These are phyloP conservation scores for Eupithecia pulchellata DNA, from an alignment of 2,888 invertebrate species.

Conservation along the genomic window DNA sequence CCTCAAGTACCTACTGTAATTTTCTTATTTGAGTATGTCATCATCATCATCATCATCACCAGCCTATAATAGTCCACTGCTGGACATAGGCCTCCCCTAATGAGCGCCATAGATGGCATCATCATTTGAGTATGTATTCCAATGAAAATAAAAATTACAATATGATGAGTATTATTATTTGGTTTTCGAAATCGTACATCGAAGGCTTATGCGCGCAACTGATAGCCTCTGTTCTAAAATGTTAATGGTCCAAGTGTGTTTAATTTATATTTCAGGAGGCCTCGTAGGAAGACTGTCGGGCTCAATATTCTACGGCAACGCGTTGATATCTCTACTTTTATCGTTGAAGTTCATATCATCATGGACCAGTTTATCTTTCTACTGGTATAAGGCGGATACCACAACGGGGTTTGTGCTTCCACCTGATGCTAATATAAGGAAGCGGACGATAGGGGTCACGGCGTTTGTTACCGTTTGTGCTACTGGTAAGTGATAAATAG, in stretches of 20 bases:
- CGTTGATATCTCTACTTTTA: constrained; percentile 78
- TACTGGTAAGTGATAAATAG: constrained; percentile 51
- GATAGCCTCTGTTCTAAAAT: not conserved
- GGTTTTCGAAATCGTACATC: no score
- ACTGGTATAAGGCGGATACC: constrained; percentile 62
- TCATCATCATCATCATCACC: no score
- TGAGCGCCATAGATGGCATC: no score
- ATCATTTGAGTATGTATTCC: no score
- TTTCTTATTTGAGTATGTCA: no score
- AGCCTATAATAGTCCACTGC: no score
- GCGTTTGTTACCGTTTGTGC: constrained; percentile 58
- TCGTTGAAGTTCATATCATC: constrained; percentile 73
- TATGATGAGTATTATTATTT: no score
- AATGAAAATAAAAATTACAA: no score
- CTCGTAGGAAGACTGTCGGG: constrained; percentile 68
- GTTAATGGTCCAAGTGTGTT: not conserved
- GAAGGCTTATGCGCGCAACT: no score
- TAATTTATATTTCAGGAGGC: constrained; percentile 37
- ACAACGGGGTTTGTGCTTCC: constrained; percentile 51
- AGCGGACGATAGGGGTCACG: constrained; percentile 55
- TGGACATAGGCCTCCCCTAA: no score
- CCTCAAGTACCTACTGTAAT: no score
- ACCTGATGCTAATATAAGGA: constrained; percentile 57
- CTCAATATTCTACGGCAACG: constrained; percentile 84
- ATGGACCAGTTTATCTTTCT: constrained; percentile 60